These are phyloP conservation scores for Epirrita christyi DNA, from an alignment of 2,888 invertebrate species.

Conservation along the genomic window DNA sequence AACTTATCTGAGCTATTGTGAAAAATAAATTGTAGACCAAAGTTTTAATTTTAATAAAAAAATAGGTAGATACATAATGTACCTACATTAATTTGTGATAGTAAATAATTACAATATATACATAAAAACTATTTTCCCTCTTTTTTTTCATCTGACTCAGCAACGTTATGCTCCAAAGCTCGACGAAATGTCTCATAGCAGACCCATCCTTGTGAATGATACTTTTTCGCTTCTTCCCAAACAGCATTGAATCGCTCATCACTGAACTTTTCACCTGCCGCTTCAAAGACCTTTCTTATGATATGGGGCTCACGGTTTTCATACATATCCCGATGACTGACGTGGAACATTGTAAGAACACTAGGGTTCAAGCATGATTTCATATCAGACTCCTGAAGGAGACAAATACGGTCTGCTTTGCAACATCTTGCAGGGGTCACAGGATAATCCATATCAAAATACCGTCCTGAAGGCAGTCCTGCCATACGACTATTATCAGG, in stretches of 20 bases:
- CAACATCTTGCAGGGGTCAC: conserved; percentile 57
- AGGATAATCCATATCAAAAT: conserved; percentile 63
- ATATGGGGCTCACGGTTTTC: conserved; percentile 59
- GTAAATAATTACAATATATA: conserved; percentile 5
- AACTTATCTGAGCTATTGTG: no score
- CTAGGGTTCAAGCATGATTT: conserved; percentile 61
- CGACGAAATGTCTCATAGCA: conserved; percentile 81
- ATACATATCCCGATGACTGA: conserved; percentile 72
- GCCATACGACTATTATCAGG: conserved; percentile 55
- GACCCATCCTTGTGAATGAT: conserved; percentile 79
- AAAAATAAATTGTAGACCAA: neutral
- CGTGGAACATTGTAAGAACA: conserved; percentile 58
- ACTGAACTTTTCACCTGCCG: conserved; percentile 75
- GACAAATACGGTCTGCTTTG: conserved; percentile 39
- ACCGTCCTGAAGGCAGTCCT: conserved; percentile 73
- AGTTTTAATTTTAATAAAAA: neutral
- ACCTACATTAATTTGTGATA: neutral
- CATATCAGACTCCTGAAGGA: conserved; percentile 69
- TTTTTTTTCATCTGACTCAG: conserved; percentile 16
- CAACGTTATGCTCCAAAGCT: conserved; percentile 47
- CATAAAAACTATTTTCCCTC: conserved; percentile 16
- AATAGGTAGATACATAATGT: neutral
- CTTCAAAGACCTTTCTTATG: conserved; percentile 77
- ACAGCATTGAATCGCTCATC: conserved; percentile 69
- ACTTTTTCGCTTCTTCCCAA: no score